These are phyloP conservation scores for Pleuronectes platessa DNA, from an alignment of 2,113 vertebrate genomes.

Conservation along the genomic window DNA sequence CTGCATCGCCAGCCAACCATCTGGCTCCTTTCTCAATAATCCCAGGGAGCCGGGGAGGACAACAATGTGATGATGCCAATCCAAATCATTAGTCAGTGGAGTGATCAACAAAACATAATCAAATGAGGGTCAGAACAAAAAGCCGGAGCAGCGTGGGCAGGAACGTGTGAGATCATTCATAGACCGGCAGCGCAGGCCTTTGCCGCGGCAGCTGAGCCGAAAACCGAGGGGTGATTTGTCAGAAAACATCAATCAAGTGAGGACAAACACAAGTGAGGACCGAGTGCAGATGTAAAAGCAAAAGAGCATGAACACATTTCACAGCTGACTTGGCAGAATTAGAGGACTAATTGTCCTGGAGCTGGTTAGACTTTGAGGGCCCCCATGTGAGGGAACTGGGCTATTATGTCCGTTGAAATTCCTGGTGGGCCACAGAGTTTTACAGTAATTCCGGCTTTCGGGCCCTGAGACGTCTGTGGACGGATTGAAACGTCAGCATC, in stretches of 20 bases:
- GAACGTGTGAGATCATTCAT: conserved; percentile 20
- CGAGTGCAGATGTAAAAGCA: conserved; percentile 54
- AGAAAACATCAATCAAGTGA: conserved; percentile 66
- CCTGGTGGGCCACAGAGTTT: conserved; percentile 15
- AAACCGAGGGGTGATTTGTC: conserved; percentile 49
- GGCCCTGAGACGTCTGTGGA: conserved; percentile 7
- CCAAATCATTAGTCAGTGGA: conserved; percentile 64
- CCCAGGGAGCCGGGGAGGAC: conserved; percentile 47
- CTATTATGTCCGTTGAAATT: conserved; percentile 35
- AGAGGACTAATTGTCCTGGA: conserved; percentile 64
- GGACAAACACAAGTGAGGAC: conserved; percentile 44
- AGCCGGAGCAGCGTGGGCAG: conserved; percentile 38
- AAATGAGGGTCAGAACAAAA: conserved; percentile 45
- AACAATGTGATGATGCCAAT: conserved; percentile 60
- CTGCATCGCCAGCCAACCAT: conserved; percentile 52
- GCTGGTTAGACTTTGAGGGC: conserved; percentile 44
- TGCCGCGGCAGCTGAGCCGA: conserved; percentile 10
- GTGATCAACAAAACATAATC: conserved; percentile 70
- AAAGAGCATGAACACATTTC: conserved; percentile 64
- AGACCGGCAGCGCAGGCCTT: conserved; percentile 27
- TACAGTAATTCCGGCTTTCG: conserved; percentile 14
- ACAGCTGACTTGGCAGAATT: conserved; percentile 66
- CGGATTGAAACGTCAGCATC: background rate
- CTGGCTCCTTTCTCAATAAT: conserved; percentile 50
- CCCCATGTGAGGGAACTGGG: conserved; percentile 2